Evolutionary conservation across 2,888 invertebrate species (phyloP), one percentile per base, ranked within the genome.

Genomic region (Rapana venosa): DNA sequence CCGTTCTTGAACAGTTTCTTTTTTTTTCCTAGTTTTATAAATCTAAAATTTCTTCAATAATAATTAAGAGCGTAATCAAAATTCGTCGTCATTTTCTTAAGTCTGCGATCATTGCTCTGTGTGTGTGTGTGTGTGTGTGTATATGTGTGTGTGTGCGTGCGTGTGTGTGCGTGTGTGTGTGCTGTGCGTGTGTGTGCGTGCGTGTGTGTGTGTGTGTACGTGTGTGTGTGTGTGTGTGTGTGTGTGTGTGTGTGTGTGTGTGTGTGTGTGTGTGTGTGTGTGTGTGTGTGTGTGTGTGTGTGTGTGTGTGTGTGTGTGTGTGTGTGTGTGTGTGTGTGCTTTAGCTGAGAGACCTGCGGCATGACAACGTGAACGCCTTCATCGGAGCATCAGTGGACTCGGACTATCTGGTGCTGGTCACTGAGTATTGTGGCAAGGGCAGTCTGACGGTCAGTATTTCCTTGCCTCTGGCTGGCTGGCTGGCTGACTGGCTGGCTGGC

Each of bases 391-490:
- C 98, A 94, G 98, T 99, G 91, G 98, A 99, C 96, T 98, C 98
- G 90, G 97, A 98, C 96, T 97, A 98, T 95, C 97, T 98, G 84
- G 95, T 95, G 61, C 97, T 99, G 96, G 98, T 99, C 96, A 98
- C 99, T 92, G 99, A 99, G 97, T 99, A 99, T 97, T 99, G 99
- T 97, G 98, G 98, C 96, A 99, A 99, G 97, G 99, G 99, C 96
- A 99, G 99, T 97, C 97, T 99, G 96, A 98, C 99, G 97, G 98
- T 98, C 96, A 97, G 97, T 97, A 22, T 47, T 47, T 84, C 13
- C 30, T 35, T 1, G 81, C 30, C 35, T 81, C 35, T 32, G 81
- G 6, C 30, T 47, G 22, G 20, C 47, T 83, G 83, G 5, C 84
- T 84, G 84, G 56, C 84, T 35, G 17, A 1, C 1, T 81, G n/a